Evolutionary conservation across 2,113 vertebrate species (phyloP).

Genomic region (Silurus glanis): DNA sequence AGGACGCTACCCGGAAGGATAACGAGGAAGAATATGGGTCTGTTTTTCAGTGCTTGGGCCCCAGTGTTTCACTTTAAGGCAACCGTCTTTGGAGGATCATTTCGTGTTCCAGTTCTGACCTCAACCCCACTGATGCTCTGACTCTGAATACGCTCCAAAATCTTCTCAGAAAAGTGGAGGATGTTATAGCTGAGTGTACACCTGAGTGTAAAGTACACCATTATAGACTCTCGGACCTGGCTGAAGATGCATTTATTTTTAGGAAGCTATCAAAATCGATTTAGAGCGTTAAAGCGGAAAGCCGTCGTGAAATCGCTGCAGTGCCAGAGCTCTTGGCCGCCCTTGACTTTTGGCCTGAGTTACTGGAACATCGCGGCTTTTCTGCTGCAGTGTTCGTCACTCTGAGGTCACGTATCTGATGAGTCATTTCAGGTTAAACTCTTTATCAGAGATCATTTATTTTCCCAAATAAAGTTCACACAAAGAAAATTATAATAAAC

Average conservation of each 20-base stretch:
- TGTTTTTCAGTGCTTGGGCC: neutral
- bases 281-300: neutral
- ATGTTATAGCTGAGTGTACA: neutral
- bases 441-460: neutral
- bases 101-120: neutral
- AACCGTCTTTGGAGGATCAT: neutral
- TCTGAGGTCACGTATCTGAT: neutral
- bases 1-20: neutral
- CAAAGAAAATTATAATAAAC: neutral
- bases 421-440: neutral
- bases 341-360: conserved; percentile 3
- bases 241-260: neutral
- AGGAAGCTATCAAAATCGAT: neutral
- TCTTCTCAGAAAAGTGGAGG: neutral
- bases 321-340: neutral
- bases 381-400: conserved; percentile 10
- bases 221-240: neutral
- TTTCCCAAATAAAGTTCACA: neutral
- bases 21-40: too few species aligned
- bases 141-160: neutral
- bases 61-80: neutral
- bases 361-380: neutral
- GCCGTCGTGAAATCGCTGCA: neutral
- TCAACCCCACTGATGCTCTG: neutral
- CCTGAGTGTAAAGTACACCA: neutral